These are phyloP conservation scores for Phrynosoma platyrhinos DNA, from an alignment of 2,113 vertebrate genomes.

Conservation along the genomic window DNA sequence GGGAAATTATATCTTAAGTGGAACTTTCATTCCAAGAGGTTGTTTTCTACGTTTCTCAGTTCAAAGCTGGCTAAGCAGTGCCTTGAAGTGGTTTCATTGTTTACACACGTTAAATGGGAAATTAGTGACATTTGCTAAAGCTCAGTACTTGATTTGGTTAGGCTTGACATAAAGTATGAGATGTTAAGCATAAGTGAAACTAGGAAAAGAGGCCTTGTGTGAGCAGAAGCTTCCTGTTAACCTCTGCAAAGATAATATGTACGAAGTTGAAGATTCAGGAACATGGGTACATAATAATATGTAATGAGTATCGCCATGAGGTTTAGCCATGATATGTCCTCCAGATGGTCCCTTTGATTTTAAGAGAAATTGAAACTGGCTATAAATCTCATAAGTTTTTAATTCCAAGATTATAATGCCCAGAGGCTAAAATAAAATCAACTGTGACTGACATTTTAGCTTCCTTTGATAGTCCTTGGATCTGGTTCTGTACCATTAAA, in stretches of 20 bases:
- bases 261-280: too few relatives aligned
- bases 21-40: background rate
- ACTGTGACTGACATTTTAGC: background rate
- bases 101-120: background rate
- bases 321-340: background rate
- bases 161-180: background rate
- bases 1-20: constrained; percentile 1
- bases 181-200: background rate
- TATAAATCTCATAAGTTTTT: background rate
- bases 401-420: background rate
- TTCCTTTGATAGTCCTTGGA: background rate
- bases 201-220: background rate
- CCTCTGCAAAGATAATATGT: background rate
- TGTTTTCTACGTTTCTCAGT: constrained; percentile 7
- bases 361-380: background rate
- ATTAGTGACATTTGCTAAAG: background rate
- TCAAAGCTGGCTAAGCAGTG: rapidly evolving
- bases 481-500: background rate
- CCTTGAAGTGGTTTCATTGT: constrained; percentile 35
- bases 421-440: background rate
- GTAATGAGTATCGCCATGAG: background rate
- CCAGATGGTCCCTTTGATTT: background rate
- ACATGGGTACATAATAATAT: background rate
- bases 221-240: background rate
- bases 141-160: background rate